phyloP scores from a whole-genome alignment of 2,888 invertebrate genomes.

The Dermolepida albohirtum region DNA sequence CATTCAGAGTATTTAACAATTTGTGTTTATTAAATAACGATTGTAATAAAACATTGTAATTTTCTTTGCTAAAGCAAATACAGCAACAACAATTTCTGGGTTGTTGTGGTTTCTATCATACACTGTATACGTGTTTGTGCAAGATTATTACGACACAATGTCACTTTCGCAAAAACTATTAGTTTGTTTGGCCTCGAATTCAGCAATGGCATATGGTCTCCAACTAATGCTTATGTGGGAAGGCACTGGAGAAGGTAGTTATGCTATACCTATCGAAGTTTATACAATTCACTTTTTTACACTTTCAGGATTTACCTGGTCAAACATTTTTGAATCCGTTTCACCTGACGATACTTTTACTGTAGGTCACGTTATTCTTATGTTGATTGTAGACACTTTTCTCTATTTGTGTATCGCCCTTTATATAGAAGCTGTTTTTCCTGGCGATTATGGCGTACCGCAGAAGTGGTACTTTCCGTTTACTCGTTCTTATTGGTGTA shows the following conservation, averaged over 20 bases:
- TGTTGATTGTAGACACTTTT: conserved; percentile 76
- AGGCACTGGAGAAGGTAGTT: conserved; percentile 74
- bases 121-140: conserved; percentile 77
- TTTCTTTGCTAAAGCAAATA: conserved; percentile 71
- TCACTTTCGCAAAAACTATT: conserved; percentile 71
- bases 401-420: conserved; percentile 82
- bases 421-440: conserved; percentile 88
- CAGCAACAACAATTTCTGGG: conserved; percentile 81
- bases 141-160: conserved; percentile 73
- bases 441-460: conserved; percentile 69
- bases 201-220: conserved; percentile 85
- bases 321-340: conserved; percentile 72
- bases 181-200: conserved; percentile 78
- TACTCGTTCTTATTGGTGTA: conserved; percentile 67
- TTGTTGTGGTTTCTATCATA: conserved; percentile 82
- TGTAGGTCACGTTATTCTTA: conserved; percentile 77
- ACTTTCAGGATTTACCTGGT: conserved; percentile 63
- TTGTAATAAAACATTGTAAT: conserved; percentile 10
- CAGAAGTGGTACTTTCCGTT: conserved; percentile 81
- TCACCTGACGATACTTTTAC: conserved; percentile 77
- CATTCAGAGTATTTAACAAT: too few relatives aligned
- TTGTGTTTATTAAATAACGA: too few relatives aligned
- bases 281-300: background rate
- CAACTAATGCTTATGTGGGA: conserved; percentile 79
- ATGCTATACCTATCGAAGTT: background rate